Evolutionary conservation across 2,888 invertebrate genomes (phyloP).

Genomic region (Pterostichus niger): DNA sequence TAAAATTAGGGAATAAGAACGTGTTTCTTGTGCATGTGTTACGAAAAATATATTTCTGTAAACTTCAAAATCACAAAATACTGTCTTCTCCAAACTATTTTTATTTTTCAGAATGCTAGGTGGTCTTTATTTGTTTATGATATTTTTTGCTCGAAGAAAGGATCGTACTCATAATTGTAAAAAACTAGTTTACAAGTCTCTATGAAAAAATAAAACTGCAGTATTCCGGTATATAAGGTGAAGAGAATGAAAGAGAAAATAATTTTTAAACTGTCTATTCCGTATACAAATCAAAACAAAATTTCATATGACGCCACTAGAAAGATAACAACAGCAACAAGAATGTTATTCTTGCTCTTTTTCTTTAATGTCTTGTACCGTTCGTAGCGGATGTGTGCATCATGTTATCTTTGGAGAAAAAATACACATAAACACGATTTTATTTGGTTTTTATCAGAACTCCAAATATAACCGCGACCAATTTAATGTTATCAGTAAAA

Average conservation of each 20-base stretch:
- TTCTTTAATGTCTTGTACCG: slow-evolving; percentile 4
- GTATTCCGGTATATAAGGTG: too few species aligned
- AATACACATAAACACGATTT: slow-evolving; percentile 60
- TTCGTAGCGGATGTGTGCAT: slow-evolving; percentile 58
- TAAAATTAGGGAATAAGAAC: too few species aligned
- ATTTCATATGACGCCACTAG: slow-evolving; percentile 24
- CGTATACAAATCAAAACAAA: neutral
- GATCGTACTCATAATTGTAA: too few species aligned
- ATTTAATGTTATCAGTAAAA: slow-evolving; percentile 59
- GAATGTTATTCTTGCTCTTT: slow-evolving; percentile 22
- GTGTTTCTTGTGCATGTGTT: too few species aligned
- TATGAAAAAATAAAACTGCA: too few species aligned
- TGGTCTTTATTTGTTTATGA: too few species aligned
- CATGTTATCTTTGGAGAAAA: slow-evolving; percentile 54
- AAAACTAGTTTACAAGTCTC: too few species aligned
- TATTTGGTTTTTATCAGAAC: slow-evolving; percentile 59
- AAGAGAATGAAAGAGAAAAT: neutral
- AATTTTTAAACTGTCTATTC: neutral
- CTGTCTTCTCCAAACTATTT: too few species aligned
- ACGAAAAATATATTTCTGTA: too few species aligned
- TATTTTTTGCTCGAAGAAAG: too few species aligned
- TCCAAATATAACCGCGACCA: slow-evolving; percentile 54
- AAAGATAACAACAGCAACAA: slow-evolving; percentile 7
- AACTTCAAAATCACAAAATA: too few species aligned
- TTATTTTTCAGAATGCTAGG: too few species aligned